These are phyloP conservation scores for Entomyzon cyanotis DNA, from an alignment of 2,113 vertebrate genomes.

Conservation along the genomic window DNA sequence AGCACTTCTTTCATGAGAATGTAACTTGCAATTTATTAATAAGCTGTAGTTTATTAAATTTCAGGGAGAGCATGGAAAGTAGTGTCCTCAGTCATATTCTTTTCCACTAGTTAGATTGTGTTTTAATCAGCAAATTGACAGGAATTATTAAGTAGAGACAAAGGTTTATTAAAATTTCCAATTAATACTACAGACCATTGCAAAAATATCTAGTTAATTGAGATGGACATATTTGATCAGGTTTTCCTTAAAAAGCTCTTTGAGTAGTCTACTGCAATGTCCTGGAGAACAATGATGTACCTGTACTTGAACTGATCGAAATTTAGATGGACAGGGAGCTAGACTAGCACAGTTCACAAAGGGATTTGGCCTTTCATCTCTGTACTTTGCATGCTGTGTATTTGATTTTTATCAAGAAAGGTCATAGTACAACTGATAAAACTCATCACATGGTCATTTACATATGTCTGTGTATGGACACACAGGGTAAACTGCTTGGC, in stretches of 20 bases:
- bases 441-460: background rate
- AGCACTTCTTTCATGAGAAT: background rate
- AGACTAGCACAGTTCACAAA: background rate
- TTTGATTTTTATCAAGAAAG: background rate
- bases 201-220: background rate
- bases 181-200: background rate
- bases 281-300: background rate
- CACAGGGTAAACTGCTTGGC: background rate
- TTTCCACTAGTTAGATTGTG: background rate
- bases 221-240: background rate
- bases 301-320: background rate
- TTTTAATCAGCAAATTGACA: background rate
- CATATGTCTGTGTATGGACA: too few species aligned
- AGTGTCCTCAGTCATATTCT: background rate
- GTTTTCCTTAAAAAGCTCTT: background rate
- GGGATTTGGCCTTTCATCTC: background rate
- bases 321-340: background rate
- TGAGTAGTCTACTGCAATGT: background rate
- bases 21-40: slow-evolving; percentile 18
- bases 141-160: background rate
- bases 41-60: background rate
- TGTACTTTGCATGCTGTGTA: background rate
- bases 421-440: background rate
- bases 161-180: background rate
- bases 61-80: background rate